Conservation (phyloP, 2,797 vertebrate genomes). For the Anas flavirostris region DNA sequence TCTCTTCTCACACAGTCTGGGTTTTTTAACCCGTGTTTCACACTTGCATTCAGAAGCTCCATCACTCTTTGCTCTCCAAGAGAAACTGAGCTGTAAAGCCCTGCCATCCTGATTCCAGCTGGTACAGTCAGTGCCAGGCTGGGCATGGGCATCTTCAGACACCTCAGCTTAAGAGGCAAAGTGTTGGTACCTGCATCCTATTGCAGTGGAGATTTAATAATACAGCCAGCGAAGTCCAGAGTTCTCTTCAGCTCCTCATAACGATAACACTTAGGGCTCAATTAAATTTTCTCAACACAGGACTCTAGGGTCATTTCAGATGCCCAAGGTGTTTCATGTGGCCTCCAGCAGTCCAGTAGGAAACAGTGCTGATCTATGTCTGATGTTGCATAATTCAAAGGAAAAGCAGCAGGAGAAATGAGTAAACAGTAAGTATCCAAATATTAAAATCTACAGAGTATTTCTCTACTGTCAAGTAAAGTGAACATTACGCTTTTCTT, state of each 20-base stretch:
- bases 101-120: not conserved
- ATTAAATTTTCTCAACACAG: not conserved
- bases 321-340: not conserved
- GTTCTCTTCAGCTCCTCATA: not conserved
- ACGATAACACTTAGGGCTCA: not conserved
- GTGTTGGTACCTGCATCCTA: not conserved
- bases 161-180: not conserved
- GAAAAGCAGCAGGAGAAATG: not conserved
- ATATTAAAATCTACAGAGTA: not conserved
- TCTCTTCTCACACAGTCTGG: not conserved
- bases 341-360: not conserved
- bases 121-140: not conserved
- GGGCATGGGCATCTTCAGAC: not conserved
- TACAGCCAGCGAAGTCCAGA: not conserved
- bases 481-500: fast-evolving
- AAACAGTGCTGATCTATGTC: not conserved
- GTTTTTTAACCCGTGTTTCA: fast-evolving
- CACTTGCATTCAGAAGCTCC: not conserved
- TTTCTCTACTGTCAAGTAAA: not conserved
- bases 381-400: not conserved
- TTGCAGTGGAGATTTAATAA: not conserved
- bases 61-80: fast-evolving
- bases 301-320: not conserved
- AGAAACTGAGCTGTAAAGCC: not conserved
- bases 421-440: not conserved